Evolutionary conservation across 2,113 vertebrate genomes (phyloP).

Genomic region (Melanerpes formicivorus): DNA sequence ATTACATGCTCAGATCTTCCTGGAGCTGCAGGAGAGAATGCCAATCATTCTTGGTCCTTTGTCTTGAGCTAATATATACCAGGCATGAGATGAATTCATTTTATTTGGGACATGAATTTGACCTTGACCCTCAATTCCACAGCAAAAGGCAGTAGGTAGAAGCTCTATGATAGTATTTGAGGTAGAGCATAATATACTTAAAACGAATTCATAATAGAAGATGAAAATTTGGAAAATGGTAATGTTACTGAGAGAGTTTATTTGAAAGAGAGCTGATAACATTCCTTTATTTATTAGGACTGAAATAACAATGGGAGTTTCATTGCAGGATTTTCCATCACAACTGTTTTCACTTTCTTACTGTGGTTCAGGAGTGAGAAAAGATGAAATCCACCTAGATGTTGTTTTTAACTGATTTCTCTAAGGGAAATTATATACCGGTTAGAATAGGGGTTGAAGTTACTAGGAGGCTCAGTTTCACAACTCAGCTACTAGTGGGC

Average conservation of each 20-base stretch:
- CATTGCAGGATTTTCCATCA: not conserved
- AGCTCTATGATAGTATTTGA: not conserved
- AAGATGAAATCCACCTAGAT: not conserved
- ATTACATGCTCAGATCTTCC: constrained; percentile 51
- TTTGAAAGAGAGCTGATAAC: not conserved
- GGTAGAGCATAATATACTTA: not conserved
- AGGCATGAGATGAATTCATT: constrained; percentile 57
- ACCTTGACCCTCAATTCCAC: constrained; percentile 55
- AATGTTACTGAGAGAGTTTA: not conserved
- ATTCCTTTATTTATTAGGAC: not conserved
- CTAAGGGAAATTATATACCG: not conserved
- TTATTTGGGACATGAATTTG: constrained; percentile 45
- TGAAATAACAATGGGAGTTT: constrained; percentile 3
- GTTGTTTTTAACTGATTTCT: not conserved
- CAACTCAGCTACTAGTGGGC: not conserved
- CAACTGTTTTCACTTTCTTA: not conserved
- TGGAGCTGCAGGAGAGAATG: constrained; percentile 3
- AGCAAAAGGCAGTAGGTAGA: not conserved
- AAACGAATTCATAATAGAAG: not conserved
- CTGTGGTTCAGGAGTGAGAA: not conserved
- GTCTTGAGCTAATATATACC: constrained; percentile 42
- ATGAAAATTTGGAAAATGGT: not conserved
- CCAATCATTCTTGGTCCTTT: constrained; percentile 46
- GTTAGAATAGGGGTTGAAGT: not conserved
- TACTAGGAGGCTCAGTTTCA: not conserved